phyloP scores from a whole-genome alignment of 2,888 invertebrate genomes.

The Leptarthrus brevirostris region DNA sequence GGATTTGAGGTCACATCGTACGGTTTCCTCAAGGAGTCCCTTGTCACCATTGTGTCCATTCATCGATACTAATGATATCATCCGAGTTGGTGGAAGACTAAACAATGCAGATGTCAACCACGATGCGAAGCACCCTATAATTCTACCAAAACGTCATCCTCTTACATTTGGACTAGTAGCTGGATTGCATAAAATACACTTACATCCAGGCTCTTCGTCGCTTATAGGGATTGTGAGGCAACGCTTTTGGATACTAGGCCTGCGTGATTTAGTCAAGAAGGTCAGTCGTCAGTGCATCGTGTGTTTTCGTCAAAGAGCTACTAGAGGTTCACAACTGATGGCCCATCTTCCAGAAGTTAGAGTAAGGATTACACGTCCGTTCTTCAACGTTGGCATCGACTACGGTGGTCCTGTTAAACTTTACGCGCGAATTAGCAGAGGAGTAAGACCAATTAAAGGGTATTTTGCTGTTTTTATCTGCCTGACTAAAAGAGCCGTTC shows the following conservation, averaged over 20 bases:
- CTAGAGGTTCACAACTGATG: neutral
- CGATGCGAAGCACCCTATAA: slow-evolving; percentile 55
- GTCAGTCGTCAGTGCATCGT: neutral
- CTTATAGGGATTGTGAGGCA: neutral
- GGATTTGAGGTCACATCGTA: neutral
- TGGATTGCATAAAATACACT: neutral
- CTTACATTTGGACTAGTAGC: neutral
- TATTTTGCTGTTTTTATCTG: slow-evolving; percentile 11
- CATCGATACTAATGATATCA: slow-evolving; percentile 54
- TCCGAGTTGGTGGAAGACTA: slow-evolving; percentile 58
- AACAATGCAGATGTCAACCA: slow-evolving; percentile 49
- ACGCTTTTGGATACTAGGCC: neutral
- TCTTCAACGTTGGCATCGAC: neutral
- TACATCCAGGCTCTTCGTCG: too few relatives aligned
- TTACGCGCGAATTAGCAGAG: neutral
- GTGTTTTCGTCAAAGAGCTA: slow-evolving; percentile 1
- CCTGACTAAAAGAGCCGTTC: slow-evolving; percentile 2
- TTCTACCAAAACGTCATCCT: slow-evolving; percentile 53
- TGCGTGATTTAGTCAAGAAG: neutral
- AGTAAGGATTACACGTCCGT: neutral
- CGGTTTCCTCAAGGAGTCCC: neutral
- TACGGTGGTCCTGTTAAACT: neutral
- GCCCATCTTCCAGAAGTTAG: too few relatives aligned
- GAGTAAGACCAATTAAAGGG: neutral
- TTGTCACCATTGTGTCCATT: slow-evolving; percentile 56